Conservation (phyloP, 2,113 vertebrate genomes). For the Scophthalmus maximus region DNA sequence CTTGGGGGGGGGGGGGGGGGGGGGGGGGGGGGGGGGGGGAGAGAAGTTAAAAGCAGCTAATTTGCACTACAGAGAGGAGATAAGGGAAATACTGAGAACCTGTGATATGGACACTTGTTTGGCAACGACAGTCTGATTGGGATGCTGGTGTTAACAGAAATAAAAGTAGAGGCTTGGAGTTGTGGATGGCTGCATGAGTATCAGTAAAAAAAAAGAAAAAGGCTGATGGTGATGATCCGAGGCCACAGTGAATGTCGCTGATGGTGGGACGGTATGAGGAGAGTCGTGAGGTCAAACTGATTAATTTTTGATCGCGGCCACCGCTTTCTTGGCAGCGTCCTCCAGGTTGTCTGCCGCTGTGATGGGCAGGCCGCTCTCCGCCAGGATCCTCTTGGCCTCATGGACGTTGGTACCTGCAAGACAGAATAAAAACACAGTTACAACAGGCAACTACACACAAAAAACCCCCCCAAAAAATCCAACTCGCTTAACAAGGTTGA, state of each 20-base stretch:
- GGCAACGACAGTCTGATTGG: background rate
- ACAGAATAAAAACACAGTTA: background rate
- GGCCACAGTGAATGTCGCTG: constrained; percentile 4
- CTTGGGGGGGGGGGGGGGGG: background rate
- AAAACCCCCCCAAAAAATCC: too few relatives aligned
- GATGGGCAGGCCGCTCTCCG: constrained; percentile 93
- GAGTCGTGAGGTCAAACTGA: background rate
- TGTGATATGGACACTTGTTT: background rate
- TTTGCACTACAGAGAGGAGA: background rate
- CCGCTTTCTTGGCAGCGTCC: constrained; percentile 94
- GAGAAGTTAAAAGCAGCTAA: constrained; percentile 2
- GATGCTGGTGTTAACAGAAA: background rate
- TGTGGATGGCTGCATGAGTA: constrained; percentile 19
- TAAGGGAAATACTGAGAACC: background rate
- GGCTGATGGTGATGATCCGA: constrained; percentile 17
- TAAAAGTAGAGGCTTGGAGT: constrained; percentile 1
- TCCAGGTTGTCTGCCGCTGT: constrained; percentile 89
- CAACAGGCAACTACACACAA: background rate
- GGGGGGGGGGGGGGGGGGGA: background rate
- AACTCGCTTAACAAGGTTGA: constrained; percentile 24
- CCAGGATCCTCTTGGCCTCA: constrained; percentile 92
- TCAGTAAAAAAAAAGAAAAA: constrained; percentile 31
- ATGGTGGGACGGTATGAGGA: background rate
- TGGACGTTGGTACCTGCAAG: constrained; percentile 92
- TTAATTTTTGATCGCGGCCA: constrained; percentile 91